Base-by-base conservation (phyloP, 2,797 vertebrate species). In the Pangasius krempfi region DNA sequence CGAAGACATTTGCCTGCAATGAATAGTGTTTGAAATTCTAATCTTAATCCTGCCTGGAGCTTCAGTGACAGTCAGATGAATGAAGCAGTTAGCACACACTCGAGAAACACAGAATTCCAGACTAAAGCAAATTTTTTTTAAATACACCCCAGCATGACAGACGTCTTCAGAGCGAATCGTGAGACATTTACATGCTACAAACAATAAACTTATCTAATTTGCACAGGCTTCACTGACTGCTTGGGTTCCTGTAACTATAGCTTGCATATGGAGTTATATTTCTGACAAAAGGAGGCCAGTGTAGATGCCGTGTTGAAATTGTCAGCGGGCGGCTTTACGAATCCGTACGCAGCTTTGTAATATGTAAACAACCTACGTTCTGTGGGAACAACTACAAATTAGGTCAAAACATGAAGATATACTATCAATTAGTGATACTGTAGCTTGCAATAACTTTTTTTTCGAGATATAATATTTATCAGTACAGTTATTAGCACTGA, bases 51-150 rank as follows among this genome's bases (percentile, higher is more conserved):
- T 22, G 62, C 82, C 62, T 68, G 60, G 7, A 66, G 82, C 40
- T 60, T 84, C 82, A 9, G 40, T 68, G 82, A 50, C 82, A 50
- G 25, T 30, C 82, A 52, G 82, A 84, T 50, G 82, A 66, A 84
- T 84, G 44, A 66, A 84, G 82, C 52, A 30, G 60, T 84, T 84
- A 68, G 44, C 44, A 68, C 27, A 50, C 60, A 33, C 60, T 30
- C 60, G 14, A 50, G 82, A 84, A 66, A 84, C 82, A 52, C 40
- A 50, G 13, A n/a, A 64, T 40, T n/a, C 22, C 64, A 84, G 47
- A 84, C 47, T 52, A 22, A 33, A 66, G 40, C 62, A 5, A 30
- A 4, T 40, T 40, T 14, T 50, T 56, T 33, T 54, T 78, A 33
- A 4, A 66, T 18, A 50, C 40, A 33, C 60, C 12, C 8, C 27